Percentiles rank a stretch among this genome's conserved stretches.
These are phyloP conservation scores for Drosophila lacteicornis DNA, from an alignment of 1,140 invertebrate genomes.

Conservation along the genomic window DNA sequence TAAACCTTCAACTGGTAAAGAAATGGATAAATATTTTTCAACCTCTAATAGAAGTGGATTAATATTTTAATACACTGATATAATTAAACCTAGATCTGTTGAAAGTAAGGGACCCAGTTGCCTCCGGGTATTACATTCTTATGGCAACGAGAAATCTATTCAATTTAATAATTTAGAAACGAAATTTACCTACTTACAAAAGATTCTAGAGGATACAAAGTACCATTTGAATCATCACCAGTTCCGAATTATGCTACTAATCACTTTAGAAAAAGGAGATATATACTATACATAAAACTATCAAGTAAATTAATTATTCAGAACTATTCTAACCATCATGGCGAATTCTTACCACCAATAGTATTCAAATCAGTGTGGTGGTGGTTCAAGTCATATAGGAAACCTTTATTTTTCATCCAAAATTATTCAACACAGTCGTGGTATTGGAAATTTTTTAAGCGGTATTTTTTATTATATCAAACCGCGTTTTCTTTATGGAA, in stretches of 20 bases:
- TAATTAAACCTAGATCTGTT: not conserved
- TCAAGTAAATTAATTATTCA: not conserved
- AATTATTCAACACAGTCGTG: not conserved
- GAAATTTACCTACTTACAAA: not conserved
- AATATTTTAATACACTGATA: not conserved
- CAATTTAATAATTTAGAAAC: not conserved
- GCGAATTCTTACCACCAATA: slow-evolving; percentile 4
- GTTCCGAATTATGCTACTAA: not conserved
- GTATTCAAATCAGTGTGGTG: not conserved
- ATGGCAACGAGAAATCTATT: slow-evolving; percentile 1
- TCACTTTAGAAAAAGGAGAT: too few species aligned
- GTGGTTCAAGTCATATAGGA: not conserved
- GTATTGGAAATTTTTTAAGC: not conserved
- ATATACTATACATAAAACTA: too few species aligned
- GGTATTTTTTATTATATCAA: slow-evolving; percentile 4
- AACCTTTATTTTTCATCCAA: not conserved
- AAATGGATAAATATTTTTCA: not conserved
- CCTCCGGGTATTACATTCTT: not conserved
- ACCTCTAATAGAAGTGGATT: not conserved
- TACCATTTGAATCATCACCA: not conserved
- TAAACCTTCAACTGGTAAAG: not conserved
- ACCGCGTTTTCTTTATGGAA: not conserved
- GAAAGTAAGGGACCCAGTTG: not conserved
- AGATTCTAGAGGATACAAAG: not conserved
- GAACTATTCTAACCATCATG: not conserved